phyloP scores from a whole-genome alignment of 92 coral and sea anemone genomes.

The Muricea muricata region DNA sequence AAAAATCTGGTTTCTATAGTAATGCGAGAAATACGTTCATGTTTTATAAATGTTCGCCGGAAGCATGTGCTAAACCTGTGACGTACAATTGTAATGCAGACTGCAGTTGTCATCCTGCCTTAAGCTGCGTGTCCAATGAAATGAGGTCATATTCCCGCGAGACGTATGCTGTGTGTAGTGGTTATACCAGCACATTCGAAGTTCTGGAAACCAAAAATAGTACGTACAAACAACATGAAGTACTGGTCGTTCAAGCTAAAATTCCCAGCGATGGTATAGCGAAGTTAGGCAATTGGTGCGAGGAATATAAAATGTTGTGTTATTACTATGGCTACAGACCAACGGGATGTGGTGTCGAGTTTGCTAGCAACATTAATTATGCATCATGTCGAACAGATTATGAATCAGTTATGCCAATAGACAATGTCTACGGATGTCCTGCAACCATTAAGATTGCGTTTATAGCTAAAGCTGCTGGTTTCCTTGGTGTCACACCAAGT shows the following conservation, averaged over 20 bases:
- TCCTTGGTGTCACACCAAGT: not conserved
- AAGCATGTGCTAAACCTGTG: slow-evolving; percentile 32
- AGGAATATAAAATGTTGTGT: slow-evolving; percentile 64
- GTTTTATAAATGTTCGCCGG: slow-evolving; percentile 49
- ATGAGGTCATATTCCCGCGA: not conserved
- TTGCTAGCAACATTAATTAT: slow-evolving; percentile 15
- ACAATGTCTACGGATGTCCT: slow-evolving; percentile 50
- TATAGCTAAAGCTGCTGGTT: slow-evolving; percentile 38
- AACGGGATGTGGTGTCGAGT: slow-evolving; percentile 42
- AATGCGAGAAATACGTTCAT: slow-evolving; percentile 58
- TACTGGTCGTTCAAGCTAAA: slow-evolving; percentile 52
- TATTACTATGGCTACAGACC: slow-evolving; percentile 53
- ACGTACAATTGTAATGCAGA: not conserved
- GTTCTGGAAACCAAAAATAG: slow-evolving; percentile 2
- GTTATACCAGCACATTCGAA: not conserved
- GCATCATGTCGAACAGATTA: slow-evolving; percentile 33
- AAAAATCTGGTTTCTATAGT: slow-evolving; percentile 47
- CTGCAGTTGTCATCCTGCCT: slow-evolving; percentile 19
- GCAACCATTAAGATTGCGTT: not conserved
- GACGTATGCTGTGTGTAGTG: slow-evolving; percentile 12
- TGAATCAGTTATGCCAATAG: slow-evolving; percentile 51
- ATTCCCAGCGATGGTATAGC: slow-evolving; percentile 54
- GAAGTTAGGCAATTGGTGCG: slow-evolving; percentile 54
- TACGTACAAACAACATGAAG: not conserved
- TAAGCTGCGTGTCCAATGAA: not conserved